These are phyloP conservation scores for Mesocricetus auratus DNA, from an alignment of 2,113 vertebrate species.

Conservation along the genomic window DNA sequence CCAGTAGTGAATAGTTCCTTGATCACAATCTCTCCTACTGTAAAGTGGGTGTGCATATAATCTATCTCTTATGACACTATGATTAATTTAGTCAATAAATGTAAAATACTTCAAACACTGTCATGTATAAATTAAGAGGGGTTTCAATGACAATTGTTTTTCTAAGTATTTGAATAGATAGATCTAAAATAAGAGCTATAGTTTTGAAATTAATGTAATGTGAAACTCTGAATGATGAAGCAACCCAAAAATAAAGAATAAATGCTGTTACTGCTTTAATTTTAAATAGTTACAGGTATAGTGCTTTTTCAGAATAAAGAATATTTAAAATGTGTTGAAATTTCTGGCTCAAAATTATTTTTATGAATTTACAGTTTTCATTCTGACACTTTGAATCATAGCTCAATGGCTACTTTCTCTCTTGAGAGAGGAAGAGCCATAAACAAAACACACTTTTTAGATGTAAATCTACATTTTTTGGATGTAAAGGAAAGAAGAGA, in stretches of 20 bases:
- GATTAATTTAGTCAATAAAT: background rate
- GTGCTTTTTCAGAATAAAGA: background rate
- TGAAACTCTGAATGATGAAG: background rate
- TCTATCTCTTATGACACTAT: background rate
- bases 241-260: background rate
- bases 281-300: background rate
- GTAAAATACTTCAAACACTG: background rate
- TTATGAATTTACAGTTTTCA: background rate
- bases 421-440: background rate
- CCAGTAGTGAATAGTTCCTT: background rate
- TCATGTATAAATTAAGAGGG: background rate
- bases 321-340: background rate
- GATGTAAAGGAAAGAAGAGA: background rate
- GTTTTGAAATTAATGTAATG: conserved; percentile 7
- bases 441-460: background rate
- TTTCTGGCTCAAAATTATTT: background rate
- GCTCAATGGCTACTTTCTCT: background rate
- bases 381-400: background rate
- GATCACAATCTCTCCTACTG: background rate
- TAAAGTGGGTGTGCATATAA: background rate
- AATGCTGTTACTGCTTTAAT: background rate
- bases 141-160: background rate
- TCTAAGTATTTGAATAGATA: background rate
- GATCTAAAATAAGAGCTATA: background rate
- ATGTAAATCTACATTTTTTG: no score